Percentiles rank a stretch among this genome's conserved stretches.
Conservation (phyloP, 2,888 invertebrate genomes). For the Eretmocerus hayati region DNA sequence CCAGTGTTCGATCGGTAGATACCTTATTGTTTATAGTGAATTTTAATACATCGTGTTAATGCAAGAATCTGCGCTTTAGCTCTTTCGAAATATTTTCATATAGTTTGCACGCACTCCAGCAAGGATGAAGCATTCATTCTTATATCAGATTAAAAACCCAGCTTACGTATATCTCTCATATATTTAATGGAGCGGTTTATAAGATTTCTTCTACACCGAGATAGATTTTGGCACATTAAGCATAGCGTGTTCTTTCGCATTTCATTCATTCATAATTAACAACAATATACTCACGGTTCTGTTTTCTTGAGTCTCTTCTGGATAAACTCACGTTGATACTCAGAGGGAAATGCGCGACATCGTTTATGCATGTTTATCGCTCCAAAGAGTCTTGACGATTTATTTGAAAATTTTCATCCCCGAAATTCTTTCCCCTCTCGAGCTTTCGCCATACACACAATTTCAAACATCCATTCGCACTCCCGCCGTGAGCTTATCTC, state of each 20-base stretch:
- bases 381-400: background rate
- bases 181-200: no score
- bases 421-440: background rate
- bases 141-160: no score
- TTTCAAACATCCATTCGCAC: background rate
- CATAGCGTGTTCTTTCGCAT: no score
- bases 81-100: no score
- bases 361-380: constrained; percentile 12
- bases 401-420: background rate
- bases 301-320: constrained; percentile 21
- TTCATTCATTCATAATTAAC: no score
- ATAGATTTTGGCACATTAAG: no score
- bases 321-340: constrained; percentile 29
- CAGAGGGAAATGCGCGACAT: constrained; percentile 25
- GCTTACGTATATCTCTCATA: no score
- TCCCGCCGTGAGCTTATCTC: background rate
- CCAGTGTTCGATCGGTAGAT: constrained; percentile 24
- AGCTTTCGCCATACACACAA: background rate
- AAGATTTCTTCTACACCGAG: no score
- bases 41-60: no score
- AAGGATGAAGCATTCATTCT: no score
- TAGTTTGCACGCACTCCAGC: no score
- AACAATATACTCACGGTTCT: constrained; percentile 25
- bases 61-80: no score
- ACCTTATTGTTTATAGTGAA: constrained; percentile 11